Evolutionary conservation across 2,113 vertebrate species (phyloP).

Genomic region (Psettodes erumei): DNA sequence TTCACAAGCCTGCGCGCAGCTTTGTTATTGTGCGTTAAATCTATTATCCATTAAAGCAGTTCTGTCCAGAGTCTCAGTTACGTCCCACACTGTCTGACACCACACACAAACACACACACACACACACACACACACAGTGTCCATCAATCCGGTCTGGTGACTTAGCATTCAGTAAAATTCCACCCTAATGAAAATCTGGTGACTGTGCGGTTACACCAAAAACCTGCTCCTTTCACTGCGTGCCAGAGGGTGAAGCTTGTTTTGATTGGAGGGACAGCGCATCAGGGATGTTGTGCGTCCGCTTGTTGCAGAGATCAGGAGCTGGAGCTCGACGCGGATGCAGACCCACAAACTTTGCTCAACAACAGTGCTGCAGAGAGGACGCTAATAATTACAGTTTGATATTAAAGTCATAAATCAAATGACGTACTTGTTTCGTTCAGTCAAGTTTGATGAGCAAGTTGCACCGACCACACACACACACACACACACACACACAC

Average conservation of each 20-base stretch:
- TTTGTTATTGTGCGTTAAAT: neutral
- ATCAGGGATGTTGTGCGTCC: conserved; percentile 24
- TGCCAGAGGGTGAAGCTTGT: conserved; percentile 56
- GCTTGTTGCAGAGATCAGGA: neutral
- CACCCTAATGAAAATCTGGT: conserved; percentile 69
- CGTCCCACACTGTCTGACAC: conserved; percentile 5
- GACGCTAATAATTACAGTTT: neutral
- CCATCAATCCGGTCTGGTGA: conserved; percentile 57
- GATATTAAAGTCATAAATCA: neutral
- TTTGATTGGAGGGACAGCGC: conserved; percentile 52
- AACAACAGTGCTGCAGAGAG: neutral
- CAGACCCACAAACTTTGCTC: neutral
- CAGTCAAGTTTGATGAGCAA: neutral
- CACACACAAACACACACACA: conserved; percentile 3
- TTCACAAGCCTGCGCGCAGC: neutral
- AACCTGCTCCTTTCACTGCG: conserved; percentile 57
- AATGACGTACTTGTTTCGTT: neutral
- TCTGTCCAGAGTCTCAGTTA: neutral
- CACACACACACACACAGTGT: neutral
- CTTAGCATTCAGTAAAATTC: conserved; percentile 62
- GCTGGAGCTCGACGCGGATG: neutral
- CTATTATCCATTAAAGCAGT: neutral
- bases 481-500: neutral
- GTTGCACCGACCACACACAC: neutral
- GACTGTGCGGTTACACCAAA: conserved; percentile 60